These are phyloP conservation scores for Pseudolycoriella hygida DNA, from an alignment of 2,888 invertebrate genomes.

Conservation along the genomic window DNA sequence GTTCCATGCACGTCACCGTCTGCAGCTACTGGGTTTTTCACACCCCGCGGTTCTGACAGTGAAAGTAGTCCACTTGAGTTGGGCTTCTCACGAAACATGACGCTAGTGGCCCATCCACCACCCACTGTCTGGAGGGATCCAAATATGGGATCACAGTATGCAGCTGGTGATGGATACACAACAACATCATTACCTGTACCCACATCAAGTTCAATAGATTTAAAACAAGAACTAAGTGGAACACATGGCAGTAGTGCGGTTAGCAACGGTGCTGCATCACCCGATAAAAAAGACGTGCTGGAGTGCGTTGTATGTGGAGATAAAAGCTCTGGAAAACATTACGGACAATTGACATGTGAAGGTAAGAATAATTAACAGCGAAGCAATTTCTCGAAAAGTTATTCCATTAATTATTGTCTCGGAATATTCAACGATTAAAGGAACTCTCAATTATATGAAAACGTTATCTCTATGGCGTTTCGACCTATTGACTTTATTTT, in stretches of 20 bases:
- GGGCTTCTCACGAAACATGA: not conserved
- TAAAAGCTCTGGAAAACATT: conserved; percentile 4
- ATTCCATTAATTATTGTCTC: no score
- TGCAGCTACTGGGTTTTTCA: not conserved
- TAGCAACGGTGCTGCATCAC: not conserved
- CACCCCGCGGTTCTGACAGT: not conserved
- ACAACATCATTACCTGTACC: not conserved
- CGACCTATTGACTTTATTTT: no score
- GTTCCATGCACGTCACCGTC: conserved; percentile 3
- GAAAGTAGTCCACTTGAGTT: conserved; percentile 2
- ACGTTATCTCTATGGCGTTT: no score
- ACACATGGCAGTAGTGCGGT: no score
- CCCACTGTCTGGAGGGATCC: conserved; percentile 3
- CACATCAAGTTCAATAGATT: not conserved
- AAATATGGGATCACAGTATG: conserved; percentile 1
- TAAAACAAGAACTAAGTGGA: not conserved
- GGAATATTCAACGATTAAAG: no score
- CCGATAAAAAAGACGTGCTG: not conserved
- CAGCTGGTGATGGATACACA: not conserved
- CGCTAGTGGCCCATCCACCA: conserved; percentile 2
- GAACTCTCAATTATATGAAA: no score
- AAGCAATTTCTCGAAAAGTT: no score
- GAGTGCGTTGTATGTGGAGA: conserved; percentile 4
- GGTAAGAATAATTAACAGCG: not conserved
- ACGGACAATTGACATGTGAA: conserved; percentile 4